Percentiles rank a stretch among this genome's conserved stretches.
phyloP scores from a whole-genome alignment of 1,140 invertebrate species.

The Yoshiicerus persimilis region DNA sequence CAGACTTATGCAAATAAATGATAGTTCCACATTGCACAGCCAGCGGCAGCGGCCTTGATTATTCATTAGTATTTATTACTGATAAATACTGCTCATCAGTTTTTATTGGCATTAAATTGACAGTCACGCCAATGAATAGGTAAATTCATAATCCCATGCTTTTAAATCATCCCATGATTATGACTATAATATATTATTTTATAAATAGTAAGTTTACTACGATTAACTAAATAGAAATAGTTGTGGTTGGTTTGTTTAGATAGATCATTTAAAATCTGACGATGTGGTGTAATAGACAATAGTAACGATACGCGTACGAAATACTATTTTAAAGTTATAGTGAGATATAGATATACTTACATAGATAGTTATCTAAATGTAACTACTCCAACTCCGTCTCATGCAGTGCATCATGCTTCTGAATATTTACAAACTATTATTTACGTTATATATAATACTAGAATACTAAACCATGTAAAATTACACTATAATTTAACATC shows the following conservation, averaged over 20 bases:
- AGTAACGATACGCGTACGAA: no score
- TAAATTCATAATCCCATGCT: neutral
- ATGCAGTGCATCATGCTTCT: no score
- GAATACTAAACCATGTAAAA: neutral
- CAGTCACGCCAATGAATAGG: neutral
- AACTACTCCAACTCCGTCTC: no score
- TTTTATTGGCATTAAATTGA: neutral
- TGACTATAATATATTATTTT: neutral
- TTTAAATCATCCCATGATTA: neutral
- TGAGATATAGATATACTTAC: neutral
- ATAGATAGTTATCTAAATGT: no score
- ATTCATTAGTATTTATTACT: no score
- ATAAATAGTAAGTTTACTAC: neutral
- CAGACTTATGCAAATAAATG: no score
- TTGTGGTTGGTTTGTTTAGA: neutral
- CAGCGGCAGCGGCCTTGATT: no score
- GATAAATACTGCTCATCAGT: neutral
- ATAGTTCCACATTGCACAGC: no score
- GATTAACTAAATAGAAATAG: neutral
- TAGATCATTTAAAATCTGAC: neutral
- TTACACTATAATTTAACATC: neutral
- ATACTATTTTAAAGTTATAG: neutral
- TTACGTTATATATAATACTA: neutral
- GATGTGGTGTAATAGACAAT: no score
- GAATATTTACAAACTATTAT: neutral